A percentile compares a stretch with the other conserved stretches of the same genome.
These are phyloP conservation scores for Crypturellus tataupa DNA, from an alignment of 2,797 vertebrate genomes.

Conservation along the genomic window DNA sequence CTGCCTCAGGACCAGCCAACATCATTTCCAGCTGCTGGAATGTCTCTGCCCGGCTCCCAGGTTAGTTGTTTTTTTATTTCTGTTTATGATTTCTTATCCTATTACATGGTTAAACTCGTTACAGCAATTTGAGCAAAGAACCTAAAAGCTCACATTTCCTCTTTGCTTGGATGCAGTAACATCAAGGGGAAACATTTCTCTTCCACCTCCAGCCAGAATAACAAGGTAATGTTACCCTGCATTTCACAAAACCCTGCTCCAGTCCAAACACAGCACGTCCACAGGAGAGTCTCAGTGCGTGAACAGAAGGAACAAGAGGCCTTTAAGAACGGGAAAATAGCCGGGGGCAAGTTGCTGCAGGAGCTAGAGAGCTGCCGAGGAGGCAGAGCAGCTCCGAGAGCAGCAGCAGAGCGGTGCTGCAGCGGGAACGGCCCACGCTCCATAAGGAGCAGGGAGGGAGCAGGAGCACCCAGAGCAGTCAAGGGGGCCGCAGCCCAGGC, in stretches of 20 bases:
- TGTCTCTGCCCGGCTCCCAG: neutral
- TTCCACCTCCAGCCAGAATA: neutral
- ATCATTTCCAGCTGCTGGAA: neutral
- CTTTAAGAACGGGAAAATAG: neutral
- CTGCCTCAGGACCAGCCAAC: neutral
- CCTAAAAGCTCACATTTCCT: neutral
- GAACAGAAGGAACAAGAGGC: neutral
- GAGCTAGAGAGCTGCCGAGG: neutral
- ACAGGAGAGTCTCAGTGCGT: neutral
- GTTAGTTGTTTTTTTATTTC: neutral
- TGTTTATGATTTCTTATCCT: neutral
- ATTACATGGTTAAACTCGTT: neutral
- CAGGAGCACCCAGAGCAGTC: neutral
- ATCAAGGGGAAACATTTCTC: neutral
- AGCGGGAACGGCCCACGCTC: neutral
- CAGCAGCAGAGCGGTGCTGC: neutral
- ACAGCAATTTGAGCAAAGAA: neutral
- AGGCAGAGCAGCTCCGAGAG: slow-evolving; percentile 15
- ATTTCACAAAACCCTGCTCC: neutral
- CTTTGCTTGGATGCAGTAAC: neutral
- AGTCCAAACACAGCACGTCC: neutral
- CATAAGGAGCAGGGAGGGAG: neutral
- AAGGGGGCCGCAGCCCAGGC: neutral
- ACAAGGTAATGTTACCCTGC: neutral
- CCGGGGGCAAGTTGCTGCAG: slow-evolving; percentile 27